Percentiles rank a stretch among this genome's conserved stretches.
Conservation (phyloP, 2,888 invertebrate species). For the Rotaria sp. region DNA sequence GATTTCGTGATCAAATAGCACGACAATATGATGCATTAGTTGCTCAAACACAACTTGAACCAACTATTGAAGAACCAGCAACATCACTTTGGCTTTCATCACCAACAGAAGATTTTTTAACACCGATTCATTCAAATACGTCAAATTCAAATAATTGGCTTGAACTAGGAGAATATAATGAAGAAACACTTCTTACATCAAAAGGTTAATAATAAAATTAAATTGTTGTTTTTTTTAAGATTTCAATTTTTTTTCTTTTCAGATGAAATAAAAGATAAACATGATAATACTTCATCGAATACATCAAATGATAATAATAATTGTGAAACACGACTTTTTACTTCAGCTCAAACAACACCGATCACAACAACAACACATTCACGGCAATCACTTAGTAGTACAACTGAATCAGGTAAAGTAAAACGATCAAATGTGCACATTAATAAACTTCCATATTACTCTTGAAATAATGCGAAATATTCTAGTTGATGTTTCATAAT, state of each 20-base stretch:
- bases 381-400: conserved; percentile 12
- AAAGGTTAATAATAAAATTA: not conserved
- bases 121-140: not conserved
- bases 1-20: conserved; percentile 17
- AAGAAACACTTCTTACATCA: not conserved
- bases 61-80: conserved; percentile 23
- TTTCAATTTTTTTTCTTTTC: not conserved
- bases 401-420: conserved; percentile 2
- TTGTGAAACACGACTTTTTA: not conserved
- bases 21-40: conserved; percentile 19
- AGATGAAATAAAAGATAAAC: not conserved
- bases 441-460: too few species aligned
- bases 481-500: too few species aligned
- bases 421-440: too few species aligned
- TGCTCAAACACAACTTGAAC: not conserved
- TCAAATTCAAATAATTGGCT: not conserved
- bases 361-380: conserved; percentile 15
- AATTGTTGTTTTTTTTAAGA: not conserved
- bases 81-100: conserved; percentile 12
- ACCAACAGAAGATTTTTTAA: conserved; percentile 5
- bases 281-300: not conserved
- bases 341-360: conserved; percentile 16
- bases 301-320: not conserved
- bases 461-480: too few species aligned
- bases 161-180: not conserved